Evolutionary conservation across 2,797 vertebrate species (phyloP).

Genomic region (Gorsachius magnificus): DNA sequence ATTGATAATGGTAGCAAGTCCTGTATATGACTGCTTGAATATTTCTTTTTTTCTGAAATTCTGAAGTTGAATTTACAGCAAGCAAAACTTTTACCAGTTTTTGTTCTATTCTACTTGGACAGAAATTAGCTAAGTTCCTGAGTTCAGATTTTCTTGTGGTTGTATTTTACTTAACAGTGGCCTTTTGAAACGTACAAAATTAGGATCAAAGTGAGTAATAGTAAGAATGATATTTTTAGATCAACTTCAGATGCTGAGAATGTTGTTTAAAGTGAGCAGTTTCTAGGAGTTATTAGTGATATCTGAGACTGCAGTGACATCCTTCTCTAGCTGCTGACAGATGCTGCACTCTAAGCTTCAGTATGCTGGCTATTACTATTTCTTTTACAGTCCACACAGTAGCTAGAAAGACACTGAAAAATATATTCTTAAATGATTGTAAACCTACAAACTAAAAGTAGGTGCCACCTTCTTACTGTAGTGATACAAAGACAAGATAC

Average conservation of each 20-base stretch:
- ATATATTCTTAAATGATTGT: background rate
- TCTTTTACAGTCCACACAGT: background rate
- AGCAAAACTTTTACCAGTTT: background rate
- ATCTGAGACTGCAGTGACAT: background rate
- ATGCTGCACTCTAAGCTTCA: background rate
- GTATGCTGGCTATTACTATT: background rate
- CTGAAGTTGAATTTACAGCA: background rate
- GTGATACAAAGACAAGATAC: background rate
- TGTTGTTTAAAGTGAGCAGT: background rate
- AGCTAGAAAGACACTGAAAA: background rate
- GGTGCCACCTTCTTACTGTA: background rate
- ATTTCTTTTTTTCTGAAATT: background rate
- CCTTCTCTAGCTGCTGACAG: background rate
- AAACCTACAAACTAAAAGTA: background rate
- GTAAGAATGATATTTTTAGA: background rate
- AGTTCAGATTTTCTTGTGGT: background rate
- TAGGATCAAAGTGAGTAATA: background rate
- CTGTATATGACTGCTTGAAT: background rate
- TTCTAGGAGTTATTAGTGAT: background rate
- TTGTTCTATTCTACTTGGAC: background rate
- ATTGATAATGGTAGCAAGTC: background rate
- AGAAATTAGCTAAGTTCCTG: background rate
- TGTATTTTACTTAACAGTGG: background rate
- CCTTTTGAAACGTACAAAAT: background rate
- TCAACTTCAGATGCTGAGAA: background rate